These are phyloP conservation scores for Cybosia mesomella DNA, from an alignment of 2,888 invertebrate genomes.

Conservation along the genomic window DNA sequence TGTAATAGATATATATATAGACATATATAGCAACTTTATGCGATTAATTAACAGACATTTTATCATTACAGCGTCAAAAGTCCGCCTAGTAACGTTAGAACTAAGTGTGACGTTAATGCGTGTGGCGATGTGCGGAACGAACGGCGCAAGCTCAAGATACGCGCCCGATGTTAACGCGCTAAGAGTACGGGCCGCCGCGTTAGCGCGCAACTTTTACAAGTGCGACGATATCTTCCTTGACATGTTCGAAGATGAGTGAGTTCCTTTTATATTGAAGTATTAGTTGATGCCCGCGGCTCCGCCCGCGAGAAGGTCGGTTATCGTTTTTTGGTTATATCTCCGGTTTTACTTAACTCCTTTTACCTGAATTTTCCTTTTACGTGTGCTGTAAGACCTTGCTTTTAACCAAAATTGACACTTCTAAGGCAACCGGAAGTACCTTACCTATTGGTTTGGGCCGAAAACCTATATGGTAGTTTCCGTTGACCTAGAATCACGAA, in stretches of 20 bases:
- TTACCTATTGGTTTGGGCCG: too few species aligned
- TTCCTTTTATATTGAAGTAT: constrained; percentile 32
- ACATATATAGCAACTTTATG: background rate
- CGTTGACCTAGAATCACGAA: too few species aligned
- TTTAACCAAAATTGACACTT: too few species aligned
- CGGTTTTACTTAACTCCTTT: too few species aligned
- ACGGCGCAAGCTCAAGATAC: constrained; percentile 87
- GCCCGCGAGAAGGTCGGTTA: too few species aligned
- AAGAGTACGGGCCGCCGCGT: constrained; percentile 92
- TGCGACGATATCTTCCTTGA: constrained; percentile 99
- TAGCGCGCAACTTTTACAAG: constrained; percentile 97
- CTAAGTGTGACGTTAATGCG: constrained; percentile 93
- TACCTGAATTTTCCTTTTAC: too few species aligned
- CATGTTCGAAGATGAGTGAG: constrained; percentile 98
- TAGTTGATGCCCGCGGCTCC: too few species aligned
- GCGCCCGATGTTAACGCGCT: constrained; percentile 85
- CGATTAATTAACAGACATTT: background rate
- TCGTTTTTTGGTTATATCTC: too few species aligned
- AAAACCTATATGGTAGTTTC: too few species aligned
- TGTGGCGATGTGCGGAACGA: constrained; percentile 83
- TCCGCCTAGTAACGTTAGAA: constrained; percentile 97
- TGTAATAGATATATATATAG: background rate
- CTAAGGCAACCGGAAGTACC: too few species aligned
- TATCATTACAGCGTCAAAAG: constrained; percentile 89
- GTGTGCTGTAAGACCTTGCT: too few species aligned